Base-by-base conservation (phyloP, 2,113 vertebrate genomes). In the Okapia johnstoni region DNA sequence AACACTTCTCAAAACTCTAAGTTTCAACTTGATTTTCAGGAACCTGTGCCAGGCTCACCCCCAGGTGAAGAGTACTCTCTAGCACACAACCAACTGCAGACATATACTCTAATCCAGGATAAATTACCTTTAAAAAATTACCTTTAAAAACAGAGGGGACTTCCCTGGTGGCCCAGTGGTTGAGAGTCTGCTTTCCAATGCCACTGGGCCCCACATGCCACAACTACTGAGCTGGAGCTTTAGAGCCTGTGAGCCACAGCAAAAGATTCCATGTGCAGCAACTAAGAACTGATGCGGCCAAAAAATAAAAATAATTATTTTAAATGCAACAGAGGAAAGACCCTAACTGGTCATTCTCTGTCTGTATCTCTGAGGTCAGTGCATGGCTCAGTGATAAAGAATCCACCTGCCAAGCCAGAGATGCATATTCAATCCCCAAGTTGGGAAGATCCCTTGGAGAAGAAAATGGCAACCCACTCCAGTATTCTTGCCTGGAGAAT, bases 121-220 rank as follows among this genome's bases (percentile, higher is more conserved):
- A 46, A 46, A 46, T 85, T 21, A 40, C 5, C 26, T 85, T 60
- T 36, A 60, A 60, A 85, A 85, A 85, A 40, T 12, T 70, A n/a
- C n/a, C 40, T 40, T 40, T 40, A 40, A 40, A 40, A 70, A 36
- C 66, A 23, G 66, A 70, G n/a, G 66, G 66, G n/a, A 70, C 19
- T 70, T 70, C 36, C 66, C n/a, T 40, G n/a, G n/a, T 70, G 66
- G 66, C 12, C 19, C n/a, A 40, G 10, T 23, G n/a, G 66, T 70
- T 40, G 23, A 12, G 66, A 70, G 66, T 21, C 54, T 70, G 19
- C n/a, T n/a, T 40, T 40, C n/a, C n/a, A 40, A 12, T 40, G 66
- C n/a, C n/a, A 12, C 66, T 0, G 19, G 36, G 66, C 19, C 66
- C 66, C 5, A 0, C n/a, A 70, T 5, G 36, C 5, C 10, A 3